phyloP scores from a whole-genome alignment of 2,797 vertebrate species.

The Anguilla megastoma region DNA sequence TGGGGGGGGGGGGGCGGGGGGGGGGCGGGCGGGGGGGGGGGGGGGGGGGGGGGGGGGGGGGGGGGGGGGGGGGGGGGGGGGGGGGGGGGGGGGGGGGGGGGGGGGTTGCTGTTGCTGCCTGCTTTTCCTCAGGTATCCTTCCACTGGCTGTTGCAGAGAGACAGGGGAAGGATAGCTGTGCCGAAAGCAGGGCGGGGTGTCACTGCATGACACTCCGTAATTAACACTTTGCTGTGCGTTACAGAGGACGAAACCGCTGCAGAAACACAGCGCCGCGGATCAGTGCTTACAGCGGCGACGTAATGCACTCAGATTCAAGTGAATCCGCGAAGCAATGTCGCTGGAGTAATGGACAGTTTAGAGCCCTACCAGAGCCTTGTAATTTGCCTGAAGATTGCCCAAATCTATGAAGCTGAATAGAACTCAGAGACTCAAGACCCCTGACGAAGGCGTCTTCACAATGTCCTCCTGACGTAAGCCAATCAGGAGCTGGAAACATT shows the following conservation, averaged over 20 bases:
- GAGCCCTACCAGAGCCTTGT: not conserved
- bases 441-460: not conserved
- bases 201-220: slow-evolving; percentile 41
- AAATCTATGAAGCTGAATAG: not conserved
- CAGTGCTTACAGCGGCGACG: not conserved
- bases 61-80: too few species aligned
- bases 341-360: not conserved
- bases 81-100: not conserved
- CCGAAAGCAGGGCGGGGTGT: slow-evolving; percentile 20
- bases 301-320: not conserved
- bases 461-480: not conserved
- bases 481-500: not conserved
- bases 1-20: too few species aligned
- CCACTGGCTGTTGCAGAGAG: slow-evolving; percentile 24
- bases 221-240: slow-evolving; percentile 45
- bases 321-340: not conserved
- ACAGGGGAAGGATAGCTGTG: slow-evolving; percentile 10
- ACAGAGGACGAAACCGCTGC: not conserved
- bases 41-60: too few species aligned
- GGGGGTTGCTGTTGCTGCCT: slow-evolving; percentile 26
- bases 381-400: not conserved
- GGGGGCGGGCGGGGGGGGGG: too few species aligned
- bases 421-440: not conserved
- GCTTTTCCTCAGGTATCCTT: slow-evolving; percentile 36
- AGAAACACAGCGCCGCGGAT: not conserved